Conservation (phyloP, 2,797 vertebrate species). For the Staurois parvus region DNA sequence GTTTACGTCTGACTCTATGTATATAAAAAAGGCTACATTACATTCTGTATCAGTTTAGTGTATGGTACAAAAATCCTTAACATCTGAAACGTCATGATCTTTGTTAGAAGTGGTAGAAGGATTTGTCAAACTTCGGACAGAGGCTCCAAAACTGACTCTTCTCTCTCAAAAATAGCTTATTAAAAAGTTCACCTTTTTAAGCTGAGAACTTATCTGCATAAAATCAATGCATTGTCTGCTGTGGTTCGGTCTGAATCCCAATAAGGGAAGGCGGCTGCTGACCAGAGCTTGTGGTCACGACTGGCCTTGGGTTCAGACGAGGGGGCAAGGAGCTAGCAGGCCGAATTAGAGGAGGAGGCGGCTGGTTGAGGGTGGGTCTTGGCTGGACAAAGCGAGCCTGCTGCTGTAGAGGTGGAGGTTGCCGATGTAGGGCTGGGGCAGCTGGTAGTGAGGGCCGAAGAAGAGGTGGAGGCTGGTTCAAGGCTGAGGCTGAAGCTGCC, state of each 20-base stretch:
- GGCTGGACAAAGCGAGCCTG: conserved; percentile 94
- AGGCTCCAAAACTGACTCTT: conserved; percentile 17
- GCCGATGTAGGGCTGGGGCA: conserved; percentile 92
- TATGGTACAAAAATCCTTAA: conserved; percentile 61
- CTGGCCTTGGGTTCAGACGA: conserved; percentile 91
- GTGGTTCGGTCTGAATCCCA: conserved; percentile 85
- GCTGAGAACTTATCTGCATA: conserved; percentile 64
- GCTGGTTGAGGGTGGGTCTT: conserved; percentile 89
- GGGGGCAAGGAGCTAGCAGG: conserved; percentile 91
- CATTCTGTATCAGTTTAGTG: conserved; percentile 67
- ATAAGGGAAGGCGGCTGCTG: conserved; percentile 84
- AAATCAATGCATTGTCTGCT: conserved; percentile 86
- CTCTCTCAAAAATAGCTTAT: conserved; percentile 5
- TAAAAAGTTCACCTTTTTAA: conserved; percentile 17
- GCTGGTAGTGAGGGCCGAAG: conserved; percentile 92
- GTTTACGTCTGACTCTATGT: conserved; percentile 66
- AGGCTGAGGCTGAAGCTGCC: conserved; percentile 77
- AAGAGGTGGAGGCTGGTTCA: conserved; percentile 95
- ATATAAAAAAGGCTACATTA: conserved; percentile 67
- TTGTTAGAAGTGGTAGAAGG: background rate
- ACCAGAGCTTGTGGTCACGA: conserved; percentile 73
- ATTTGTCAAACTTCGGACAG: background rate
- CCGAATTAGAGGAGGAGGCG: conserved; percentile 91
- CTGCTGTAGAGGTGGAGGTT: conserved; percentile 95
- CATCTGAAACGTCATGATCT: background rate